These are phyloP conservation scores for Eucidaris tribuloides DNA, from an alignment of 35 echinoderm and acorn worm species.

Conservation along the genomic window DNA sequence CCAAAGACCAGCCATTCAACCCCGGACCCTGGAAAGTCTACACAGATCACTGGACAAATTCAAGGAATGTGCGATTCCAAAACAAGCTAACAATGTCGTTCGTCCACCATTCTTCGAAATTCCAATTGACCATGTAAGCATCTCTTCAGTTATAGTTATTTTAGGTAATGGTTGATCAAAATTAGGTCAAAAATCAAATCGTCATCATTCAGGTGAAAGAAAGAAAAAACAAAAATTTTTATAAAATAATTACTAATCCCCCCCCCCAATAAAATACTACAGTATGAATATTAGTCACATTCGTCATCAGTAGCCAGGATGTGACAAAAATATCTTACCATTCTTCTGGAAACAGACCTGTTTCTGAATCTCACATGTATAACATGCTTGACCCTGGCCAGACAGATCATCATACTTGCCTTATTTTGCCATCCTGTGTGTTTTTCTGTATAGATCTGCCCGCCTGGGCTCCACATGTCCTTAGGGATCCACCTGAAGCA, in stretches of 20 bases:
- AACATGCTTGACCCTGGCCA: constrained; percentile 18
- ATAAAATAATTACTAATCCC: neutral
- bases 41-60: neutral
- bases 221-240: neutral
- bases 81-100: constrained; percentile 2
- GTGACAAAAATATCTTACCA: constrained; percentile 4
- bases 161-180: neutral
- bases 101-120: neutral
- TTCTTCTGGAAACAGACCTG: neutral
- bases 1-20: neutral
- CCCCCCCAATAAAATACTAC: neutral
- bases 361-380: constrained; percentile 28
- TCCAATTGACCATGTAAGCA: neutral
- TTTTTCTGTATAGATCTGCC: constrained; percentile 16
- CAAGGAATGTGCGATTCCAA: neutral
- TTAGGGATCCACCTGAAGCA: constrained; percentile 21
- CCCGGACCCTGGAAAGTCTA: neutral
- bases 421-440: neutral
- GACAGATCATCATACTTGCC: constrained; percentile 18
- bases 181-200: neutral
- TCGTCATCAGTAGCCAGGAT: constrained; percentile 29
- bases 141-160: neutral
- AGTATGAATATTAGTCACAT: constrained; percentile 14
- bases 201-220: too few species aligned
- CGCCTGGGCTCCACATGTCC: constrained; percentile 14